phyloP scores from a whole-genome alignment of 2,113 vertebrate species.

The Polypterus senegalus region DNA sequence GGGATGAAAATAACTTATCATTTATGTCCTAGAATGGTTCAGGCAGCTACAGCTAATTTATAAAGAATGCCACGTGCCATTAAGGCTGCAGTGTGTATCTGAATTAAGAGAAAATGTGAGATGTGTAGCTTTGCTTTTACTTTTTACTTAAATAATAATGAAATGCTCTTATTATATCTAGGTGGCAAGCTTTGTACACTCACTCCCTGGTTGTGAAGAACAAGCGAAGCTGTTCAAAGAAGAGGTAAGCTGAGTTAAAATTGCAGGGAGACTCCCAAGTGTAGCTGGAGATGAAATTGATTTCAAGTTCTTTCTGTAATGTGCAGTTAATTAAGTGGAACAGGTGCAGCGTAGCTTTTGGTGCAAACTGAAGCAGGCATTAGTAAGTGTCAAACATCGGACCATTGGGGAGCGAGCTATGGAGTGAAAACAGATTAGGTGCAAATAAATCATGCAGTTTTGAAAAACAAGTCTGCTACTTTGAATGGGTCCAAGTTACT shows the following conservation, averaged over 20 bases:
- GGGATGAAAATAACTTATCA: no score
- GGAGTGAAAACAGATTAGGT: neutral
- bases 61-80: neutral
- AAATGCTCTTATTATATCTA: slow-evolving; percentile 10
- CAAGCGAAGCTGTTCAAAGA: slow-evolving; percentile 59
- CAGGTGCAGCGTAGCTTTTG: slow-evolving; percentile 11
- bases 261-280: neutral
- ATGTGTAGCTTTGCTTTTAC: slow-evolving; percentile 6
- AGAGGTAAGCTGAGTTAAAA: slow-evolving; percentile 41
- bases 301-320: slow-evolving; percentile 9
- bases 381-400: slow-evolving; percentile 2
- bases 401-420: neutral
- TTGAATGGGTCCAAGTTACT: no score
- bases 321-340: slow-evolving; percentile 8
- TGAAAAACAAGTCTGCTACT: no score
- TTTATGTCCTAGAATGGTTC: no score
- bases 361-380: slow-evolving; percentile 1
- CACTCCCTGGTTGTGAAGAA: slow-evolving; percentile 58
- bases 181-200: slow-evolving; percentile 59
- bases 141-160: neutral
- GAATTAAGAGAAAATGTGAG: neutral
- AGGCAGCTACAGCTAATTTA: no score
- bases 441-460: neutral
- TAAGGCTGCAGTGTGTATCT: neutral
- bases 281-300: neutral